Percentiles rank a stretch among this genome's conserved stretches.
Evolutionary conservation across 30 jellyfish, hydroid and myxozoan genomes (phyloP).

Genomic region (Aurelia aurita complex sp. Pacific): DNA sequence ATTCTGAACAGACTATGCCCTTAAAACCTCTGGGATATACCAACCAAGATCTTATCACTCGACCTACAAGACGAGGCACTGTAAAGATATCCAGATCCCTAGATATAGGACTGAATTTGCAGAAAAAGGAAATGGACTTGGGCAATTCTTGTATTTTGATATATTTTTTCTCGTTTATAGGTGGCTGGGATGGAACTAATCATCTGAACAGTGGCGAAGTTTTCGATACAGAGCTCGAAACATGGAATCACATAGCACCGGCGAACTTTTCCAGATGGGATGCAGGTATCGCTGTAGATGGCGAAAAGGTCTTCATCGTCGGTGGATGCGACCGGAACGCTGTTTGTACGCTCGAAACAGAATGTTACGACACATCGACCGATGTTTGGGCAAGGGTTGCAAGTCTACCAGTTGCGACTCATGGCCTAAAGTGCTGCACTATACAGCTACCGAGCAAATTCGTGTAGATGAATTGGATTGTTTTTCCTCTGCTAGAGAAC

Average conservation of each 20-base stretch:
- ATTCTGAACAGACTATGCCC: too few relatives aligned
- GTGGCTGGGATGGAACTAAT: constrained; percentile 99
- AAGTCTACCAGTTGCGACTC: constrained; percentile 94
- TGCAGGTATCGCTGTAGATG: constrained; percentile 95
- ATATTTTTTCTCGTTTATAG: constrained; percentile 20
- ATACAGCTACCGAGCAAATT: constrained; percentile 87
- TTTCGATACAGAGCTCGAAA: constrained; percentile 78
- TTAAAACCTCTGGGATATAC: too few relatives aligned
- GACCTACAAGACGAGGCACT: too few relatives aligned
- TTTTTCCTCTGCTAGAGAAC: too few relatives aligned
- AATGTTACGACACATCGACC: constrained; percentile 80
- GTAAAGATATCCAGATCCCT: too few relatives aligned
- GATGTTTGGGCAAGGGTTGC: constrained; percentile 88
- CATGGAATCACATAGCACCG: constrained; percentile 83
- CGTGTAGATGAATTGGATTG: constrained; percentile 31
- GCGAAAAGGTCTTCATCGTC: constrained; percentile 80
- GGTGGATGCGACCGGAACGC: constrained; percentile 98
- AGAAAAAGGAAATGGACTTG: too few relatives aligned
- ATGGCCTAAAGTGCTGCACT: constrained; percentile 93
- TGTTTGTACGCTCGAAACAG: constrained; percentile 94
- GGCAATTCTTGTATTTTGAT: too few relatives aligned
- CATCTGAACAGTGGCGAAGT: constrained; percentile 92
- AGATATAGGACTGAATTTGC: too few relatives aligned
- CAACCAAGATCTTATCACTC: too few relatives aligned
- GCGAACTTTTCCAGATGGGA: constrained; percentile 95